A percentile compares a stretch with the other conserved stretches of the same genome.
These are phyloP conservation scores for Lasioglossum vierecki DNA, from an alignment of 2,888 invertebrate species.

Conservation along the genomic window DNA sequence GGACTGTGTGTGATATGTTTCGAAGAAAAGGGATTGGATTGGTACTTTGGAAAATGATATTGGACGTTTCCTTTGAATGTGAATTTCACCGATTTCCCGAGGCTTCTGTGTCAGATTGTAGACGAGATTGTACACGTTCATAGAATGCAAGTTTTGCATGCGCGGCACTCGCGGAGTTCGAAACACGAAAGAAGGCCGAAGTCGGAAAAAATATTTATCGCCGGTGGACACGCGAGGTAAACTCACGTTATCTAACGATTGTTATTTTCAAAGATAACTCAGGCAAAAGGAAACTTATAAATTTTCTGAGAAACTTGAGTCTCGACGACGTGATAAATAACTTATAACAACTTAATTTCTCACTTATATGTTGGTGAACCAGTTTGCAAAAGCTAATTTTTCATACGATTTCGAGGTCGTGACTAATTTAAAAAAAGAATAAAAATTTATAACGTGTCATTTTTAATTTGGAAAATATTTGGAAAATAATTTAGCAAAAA, in stretches of 20 bases:
- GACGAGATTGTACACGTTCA: constrained; percentile 7
- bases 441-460: neutral
- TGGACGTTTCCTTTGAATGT: neutral
- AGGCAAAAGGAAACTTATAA: neutral
- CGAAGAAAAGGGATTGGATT: neutral
- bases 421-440: neutral
- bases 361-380: neutral
- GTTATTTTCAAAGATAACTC: neutral
- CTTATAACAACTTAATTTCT: neutral
- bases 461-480: neutral
- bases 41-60: neutral
- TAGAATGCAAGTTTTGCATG: constrained; percentile 25
- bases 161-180: neutral
- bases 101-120: constrained; percentile 3
- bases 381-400: neutral
- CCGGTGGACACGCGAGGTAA: constrained; percentile 45
- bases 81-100: neutral
- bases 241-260: neutral
- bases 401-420: neutral
- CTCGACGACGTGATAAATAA: neutral
- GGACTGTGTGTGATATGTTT: neutral
- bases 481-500: neutral
- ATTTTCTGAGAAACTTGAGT: neutral
- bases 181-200: constrained; percentile 3
- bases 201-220: constrained; percentile 32